These are phyloP conservation scores for Acanthis flammea DNA, from an alignment of 2,797 vertebrate genomes.

Conservation along the genomic window DNA sequence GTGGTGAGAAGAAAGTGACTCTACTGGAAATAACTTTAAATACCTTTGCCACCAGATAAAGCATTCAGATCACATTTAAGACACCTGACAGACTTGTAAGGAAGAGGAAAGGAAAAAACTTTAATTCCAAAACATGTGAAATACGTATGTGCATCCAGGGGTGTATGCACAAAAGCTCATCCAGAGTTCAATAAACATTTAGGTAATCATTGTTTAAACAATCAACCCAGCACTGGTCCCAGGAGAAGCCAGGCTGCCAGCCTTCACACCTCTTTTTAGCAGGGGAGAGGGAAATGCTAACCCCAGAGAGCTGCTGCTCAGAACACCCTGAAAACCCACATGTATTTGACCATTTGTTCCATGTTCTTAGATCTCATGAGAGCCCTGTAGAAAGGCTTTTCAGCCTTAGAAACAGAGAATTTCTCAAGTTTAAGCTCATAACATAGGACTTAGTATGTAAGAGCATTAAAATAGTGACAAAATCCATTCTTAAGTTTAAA, in stretches of 20 bases:
- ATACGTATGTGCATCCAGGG: neutral
- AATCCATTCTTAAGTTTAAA: neutral
- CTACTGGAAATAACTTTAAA: slow-evolving; percentile 30
- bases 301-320: neutral
- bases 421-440: neutral
- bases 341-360: neutral
- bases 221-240: neutral
- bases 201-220: neutral
- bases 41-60: neutral
- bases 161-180: neutral
- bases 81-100: neutral
- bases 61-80: neutral
- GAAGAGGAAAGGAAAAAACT: neutral
- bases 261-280: neutral
- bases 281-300: neutral
- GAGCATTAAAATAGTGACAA: neutral
- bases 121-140: neutral
- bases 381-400: neutral
- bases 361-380: neutral
- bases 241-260: neutral
- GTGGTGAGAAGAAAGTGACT: neutral
- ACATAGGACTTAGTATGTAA: neutral
- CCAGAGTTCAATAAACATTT: neutral
- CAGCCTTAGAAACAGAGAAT: neutral
- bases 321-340: neutral